Percentiles rank a stretch among this genome's conserved stretches.
Conservation (phyloP, 2,113 vertebrate species). For the Cepphus grylle region DNA sequence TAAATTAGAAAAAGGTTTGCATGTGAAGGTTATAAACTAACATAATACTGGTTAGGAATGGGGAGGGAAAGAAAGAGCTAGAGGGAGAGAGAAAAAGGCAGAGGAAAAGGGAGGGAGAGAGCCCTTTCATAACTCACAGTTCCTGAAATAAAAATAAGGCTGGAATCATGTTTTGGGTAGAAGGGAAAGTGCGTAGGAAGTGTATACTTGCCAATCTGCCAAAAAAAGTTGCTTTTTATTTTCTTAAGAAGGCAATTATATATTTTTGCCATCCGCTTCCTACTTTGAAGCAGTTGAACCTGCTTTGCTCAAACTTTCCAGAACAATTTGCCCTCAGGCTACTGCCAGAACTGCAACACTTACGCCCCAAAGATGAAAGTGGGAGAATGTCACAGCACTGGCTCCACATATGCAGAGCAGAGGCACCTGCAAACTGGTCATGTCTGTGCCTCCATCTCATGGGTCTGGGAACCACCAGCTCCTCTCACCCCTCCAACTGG, state of each 20-base stretch:
- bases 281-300: conserved; percentile 57
- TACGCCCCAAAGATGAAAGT: conserved; percentile 39
- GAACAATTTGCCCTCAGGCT: conserved; percentile 52
- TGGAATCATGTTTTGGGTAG: conserved; percentile 60
- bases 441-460: not conserved
- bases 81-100: conserved; percentile 29
- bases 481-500: not conserved
- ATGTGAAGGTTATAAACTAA: conserved; percentile 28
- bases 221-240: conserved; percentile 56
- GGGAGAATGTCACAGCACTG: not conserved
- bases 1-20: conserved; percentile 32
- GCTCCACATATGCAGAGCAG: not conserved
- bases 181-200: conserved; percentile 55
- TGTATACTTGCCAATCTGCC: conserved; percentile 59
- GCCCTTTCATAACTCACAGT: conserved; percentile 52
- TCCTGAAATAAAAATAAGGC: conserved; percentile 60
- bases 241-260: conserved; percentile 61
- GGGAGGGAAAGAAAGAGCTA: not conserved
- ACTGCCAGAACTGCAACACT: conserved; percentile 38
- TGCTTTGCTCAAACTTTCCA: conserved; percentile 58
- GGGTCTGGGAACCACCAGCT: not conserved
- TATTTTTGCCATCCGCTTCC: conserved; percentile 55
- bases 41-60: not conserved
- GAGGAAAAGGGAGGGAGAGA: conserved; percentile 24
- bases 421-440: not conserved